Evolutionary conservation across 1,140 invertebrate species (phyloP).

Genomic region (Ladona fulva): DNA sequence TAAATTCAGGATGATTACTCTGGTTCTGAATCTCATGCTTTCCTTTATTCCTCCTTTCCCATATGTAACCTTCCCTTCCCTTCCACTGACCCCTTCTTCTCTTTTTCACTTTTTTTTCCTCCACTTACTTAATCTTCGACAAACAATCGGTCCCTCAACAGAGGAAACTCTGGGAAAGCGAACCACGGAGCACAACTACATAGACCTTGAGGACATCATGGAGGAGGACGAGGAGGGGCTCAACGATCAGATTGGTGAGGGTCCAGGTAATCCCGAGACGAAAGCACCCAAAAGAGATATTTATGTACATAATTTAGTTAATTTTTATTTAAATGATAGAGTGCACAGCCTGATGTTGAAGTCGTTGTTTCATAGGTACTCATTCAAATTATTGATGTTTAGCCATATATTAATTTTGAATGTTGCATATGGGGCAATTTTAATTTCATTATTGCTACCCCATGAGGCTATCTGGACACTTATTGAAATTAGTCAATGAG

Average conservation of each 20-base stretch:
- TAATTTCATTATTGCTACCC: too few relatives aligned
- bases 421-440: too few relatives aligned
- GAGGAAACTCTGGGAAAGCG: constrained; percentile 30
- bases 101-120: neutral
- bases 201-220: constrained; percentile 42
- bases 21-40: neutral
- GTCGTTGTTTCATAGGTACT: neutral
- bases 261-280: constrained; percentile 27
- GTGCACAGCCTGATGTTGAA: neutral
- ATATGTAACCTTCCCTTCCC: neutral
- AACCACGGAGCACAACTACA: constrained; percentile 36
- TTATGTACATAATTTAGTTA: neutral
- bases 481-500: too few relatives aligned
- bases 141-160: constrained; percentile 20
- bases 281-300: neutral
- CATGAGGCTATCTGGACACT: too few relatives aligned
- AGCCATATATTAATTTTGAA: too few relatives aligned
- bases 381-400: neutral
- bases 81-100: neutral
- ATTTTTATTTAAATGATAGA: neutral
- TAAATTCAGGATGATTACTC: neutral
- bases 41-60: neutral
- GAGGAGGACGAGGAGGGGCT: constrained; percentile 38
- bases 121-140: neutral
- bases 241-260: constrained; percentile 29